Base-by-base conservation (phyloP, 2,113 vertebrate species). In the Microcebus tavaratra region DNA sequence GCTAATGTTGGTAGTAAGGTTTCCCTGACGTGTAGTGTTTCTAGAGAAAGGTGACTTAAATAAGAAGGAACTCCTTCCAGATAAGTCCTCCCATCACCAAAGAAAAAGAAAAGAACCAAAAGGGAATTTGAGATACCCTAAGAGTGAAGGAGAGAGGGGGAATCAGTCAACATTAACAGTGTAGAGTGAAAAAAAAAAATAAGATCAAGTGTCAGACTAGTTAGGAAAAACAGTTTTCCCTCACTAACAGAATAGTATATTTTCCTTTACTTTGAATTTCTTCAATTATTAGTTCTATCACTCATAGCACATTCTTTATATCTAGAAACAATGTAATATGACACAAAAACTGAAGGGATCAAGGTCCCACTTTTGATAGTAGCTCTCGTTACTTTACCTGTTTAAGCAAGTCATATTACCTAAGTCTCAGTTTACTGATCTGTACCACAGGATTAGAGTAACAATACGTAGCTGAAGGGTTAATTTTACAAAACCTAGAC, bases 251-350 rank as follows among this genome's bases (percentile, higher is more conserved):
- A 84, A 70, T 27, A n/a, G 2, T 34, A 1, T 50, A 18, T 88
- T 89, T 96, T 93, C 29, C 63, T 92, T 88, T 79, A 82, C 55
- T 96, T 92, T 73, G 34, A 61, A 85, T 91, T 90, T 90, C 15
- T 70, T 88, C 17, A 63, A 4, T 76, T 68, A 93, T 55, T 68
- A 73, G 23, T 23, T 15, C 31, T 73, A 92, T 61, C 36, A 34
- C 10, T 48, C 85, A n/a, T 13, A 86, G 29, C 12, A 59, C 31
- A 55, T 81, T 88, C n/a, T 70, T 90, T 59, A 88, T 79, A 92
- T 68, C 81, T 55, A 94, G 50, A 92, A 81, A 85, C 31, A 95
- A 70, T 25, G 34, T 63, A 83, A 82, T 42, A 63, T 36, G 45
- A 82, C 36, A 23, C 29, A 72, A 84, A 73, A 18, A 59, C n/a